Conservation (phyloP, 2,113 vertebrate genomes). For the Ahaetulla prasina region DNA sequence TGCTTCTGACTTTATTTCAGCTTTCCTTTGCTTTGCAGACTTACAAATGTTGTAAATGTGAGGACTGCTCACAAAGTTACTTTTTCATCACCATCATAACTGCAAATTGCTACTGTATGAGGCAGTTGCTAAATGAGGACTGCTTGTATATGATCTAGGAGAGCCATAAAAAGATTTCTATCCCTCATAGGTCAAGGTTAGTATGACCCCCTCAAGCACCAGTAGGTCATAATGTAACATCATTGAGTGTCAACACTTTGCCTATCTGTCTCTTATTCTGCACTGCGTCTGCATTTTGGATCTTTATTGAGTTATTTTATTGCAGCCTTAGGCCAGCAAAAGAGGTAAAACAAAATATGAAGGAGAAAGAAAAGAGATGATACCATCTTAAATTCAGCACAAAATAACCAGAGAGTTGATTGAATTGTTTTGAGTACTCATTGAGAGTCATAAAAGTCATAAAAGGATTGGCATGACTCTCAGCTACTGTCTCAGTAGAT, state of each 20-base stretch:
- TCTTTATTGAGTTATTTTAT: background rate
- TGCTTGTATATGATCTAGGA: background rate
- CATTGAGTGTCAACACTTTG: background rate
- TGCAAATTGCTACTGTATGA: background rate
- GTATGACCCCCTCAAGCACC: background rate
- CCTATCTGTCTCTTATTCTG: background rate
- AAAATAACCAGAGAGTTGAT: background rate
- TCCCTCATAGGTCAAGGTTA: too few species aligned
- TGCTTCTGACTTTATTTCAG: background rate
- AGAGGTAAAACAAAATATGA: background rate
- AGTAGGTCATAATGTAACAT: background rate
- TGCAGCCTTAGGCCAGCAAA: background rate
- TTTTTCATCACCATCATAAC: background rate
- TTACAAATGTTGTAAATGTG: background rate
- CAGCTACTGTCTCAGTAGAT: background rate
- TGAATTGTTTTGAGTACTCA: background rate
- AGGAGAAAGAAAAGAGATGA: background rate
- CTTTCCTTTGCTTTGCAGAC: background rate
- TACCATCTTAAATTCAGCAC: background rate
- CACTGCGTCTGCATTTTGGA: background rate
- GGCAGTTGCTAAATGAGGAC: background rate
- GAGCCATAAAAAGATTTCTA: background rate
- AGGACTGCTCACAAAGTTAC: background rate
- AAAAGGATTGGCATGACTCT: background rate
- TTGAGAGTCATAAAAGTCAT: background rate